Evolutionary conservation across 2,888 invertebrate genomes (phyloP), one percentile per base, ranked within the genome.

Genomic region (Empis stercorea): DNA sequence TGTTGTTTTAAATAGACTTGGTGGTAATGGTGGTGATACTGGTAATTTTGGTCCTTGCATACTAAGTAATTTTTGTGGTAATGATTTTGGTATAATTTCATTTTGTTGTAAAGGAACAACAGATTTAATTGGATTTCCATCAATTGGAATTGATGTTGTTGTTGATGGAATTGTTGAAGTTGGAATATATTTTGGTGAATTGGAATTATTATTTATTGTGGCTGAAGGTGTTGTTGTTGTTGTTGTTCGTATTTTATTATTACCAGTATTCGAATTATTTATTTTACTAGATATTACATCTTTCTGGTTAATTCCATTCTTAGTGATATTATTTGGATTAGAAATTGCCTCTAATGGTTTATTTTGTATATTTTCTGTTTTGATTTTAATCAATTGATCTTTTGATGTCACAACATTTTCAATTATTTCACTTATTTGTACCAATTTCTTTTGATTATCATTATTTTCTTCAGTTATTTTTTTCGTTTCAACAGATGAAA

Each of bases 1-100:
- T 10, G 57, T 55, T 6, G 63, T 60, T 44, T 67, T 67, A 42
- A 68, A 68, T 3, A 68, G 52, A 45, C 67, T 68, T 10, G 67
- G 67, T 9, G 67, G 67, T 48, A 68, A 44, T 1, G 67, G 67
- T 4, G 67, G 66, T 3, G 67, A 67, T 0, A 60, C 57, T 1
- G 65, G 65, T 43, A 67, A 40, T 15, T 57, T 57, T 10, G 57
- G 47, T 15, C 62, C 62, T 37, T 58, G 60, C 14, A 59, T 56
- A 20, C 45, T 55, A 10, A 57, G 34, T 0, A 59, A 49, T 48
- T 60, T 61, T 6, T 52, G 53, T 30, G 55, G 48, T 11, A 46
- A 48, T 37, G 48, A 46, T 30, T 44, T 43, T 46, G 46, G 52
- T 1, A 40, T 10, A n/a, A 38, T 20, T 2, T 41, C 30, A n/a